phyloP scores from a whole-genome alignment of 2,797 vertebrate genomes.

The Neosalanx taihuensis region DNA sequence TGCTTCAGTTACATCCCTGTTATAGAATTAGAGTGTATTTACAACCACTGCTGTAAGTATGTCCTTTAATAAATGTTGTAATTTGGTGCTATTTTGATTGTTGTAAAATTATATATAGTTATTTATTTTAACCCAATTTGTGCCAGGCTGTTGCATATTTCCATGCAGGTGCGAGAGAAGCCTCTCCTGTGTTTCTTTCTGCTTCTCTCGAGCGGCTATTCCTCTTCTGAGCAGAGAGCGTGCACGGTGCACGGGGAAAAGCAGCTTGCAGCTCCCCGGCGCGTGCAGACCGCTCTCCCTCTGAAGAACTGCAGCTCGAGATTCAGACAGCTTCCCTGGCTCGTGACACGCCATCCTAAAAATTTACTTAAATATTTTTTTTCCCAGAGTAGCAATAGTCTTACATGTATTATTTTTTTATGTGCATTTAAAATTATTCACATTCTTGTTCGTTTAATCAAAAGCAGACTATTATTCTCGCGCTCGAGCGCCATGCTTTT shows the following conservation, averaged over 20 bases:
- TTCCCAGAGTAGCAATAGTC: not conserved
- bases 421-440: not conserved
- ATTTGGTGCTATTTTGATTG: not conserved
- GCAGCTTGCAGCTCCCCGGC: conserved; percentile 58
- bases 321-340: conserved; percentile 16
- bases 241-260: conserved; percentile 61
- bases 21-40: too few relatives aligned
- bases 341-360: not conserved
- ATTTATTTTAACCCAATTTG: too few relatives aligned
- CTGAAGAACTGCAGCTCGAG: conserved; percentile 7
- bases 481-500: conserved; percentile 3
- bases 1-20: not conserved
- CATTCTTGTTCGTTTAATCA: not conserved
- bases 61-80: not conserved
- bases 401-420: not conserved
- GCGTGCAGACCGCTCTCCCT: conserved; percentile 36
- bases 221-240: conserved; percentile 36
- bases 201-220: conserved; percentile 46
- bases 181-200: not conserved
- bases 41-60: not conserved
- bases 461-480: not conserved
- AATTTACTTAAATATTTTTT: too few relatives aligned
- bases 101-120: too few relatives aligned
- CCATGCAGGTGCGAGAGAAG: not conserved
- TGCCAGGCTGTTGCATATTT: too few relatives aligned